phyloP scores from a whole-genome alignment of 2,113 vertebrate species.

The Actenoides hombroni region DNA sequence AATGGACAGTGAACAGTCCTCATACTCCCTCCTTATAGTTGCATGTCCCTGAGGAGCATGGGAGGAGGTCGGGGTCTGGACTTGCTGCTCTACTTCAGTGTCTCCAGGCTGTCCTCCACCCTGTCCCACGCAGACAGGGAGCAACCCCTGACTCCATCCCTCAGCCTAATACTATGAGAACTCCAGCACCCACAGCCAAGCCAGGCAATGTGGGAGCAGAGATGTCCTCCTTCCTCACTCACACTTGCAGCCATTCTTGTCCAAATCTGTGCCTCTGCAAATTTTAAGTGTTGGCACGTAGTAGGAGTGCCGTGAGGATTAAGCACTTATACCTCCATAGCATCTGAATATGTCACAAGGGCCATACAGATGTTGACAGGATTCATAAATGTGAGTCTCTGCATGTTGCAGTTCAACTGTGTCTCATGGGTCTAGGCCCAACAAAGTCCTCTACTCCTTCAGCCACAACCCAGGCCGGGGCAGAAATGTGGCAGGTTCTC shows the following conservation, averaged over 20 bases:
- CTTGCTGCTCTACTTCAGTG: rapidly evolving
- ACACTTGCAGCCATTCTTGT: neutral
- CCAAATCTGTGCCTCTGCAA: neutral
- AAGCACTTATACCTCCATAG: neutral
- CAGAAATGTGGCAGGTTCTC: neutral
- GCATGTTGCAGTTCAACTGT: neutral
- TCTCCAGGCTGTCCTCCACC: neutral
- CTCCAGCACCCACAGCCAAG: neutral
- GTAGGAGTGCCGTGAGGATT: neutral
- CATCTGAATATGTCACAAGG: neutral
- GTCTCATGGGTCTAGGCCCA: neutral
- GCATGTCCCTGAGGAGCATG: neutral
- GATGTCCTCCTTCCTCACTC: neutral
- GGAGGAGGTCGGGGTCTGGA: neutral
- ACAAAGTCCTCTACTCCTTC: neutral
- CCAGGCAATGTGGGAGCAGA: neutral
- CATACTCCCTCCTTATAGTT: neutral
- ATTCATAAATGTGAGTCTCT: neutral
- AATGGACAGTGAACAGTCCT: neutral
- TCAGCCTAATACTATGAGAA: neutral
- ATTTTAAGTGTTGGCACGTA: no score
- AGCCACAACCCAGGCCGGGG: neutral
- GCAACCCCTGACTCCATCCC: neutral
- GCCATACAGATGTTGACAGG: neutral
- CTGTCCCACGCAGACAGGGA: rapidly evolving